A percentile compares a stretch with the other conserved stretches of the same genome.
Conservation (phyloP, 1,140 invertebrate species). For the Pogonus chalceus region DNA sequence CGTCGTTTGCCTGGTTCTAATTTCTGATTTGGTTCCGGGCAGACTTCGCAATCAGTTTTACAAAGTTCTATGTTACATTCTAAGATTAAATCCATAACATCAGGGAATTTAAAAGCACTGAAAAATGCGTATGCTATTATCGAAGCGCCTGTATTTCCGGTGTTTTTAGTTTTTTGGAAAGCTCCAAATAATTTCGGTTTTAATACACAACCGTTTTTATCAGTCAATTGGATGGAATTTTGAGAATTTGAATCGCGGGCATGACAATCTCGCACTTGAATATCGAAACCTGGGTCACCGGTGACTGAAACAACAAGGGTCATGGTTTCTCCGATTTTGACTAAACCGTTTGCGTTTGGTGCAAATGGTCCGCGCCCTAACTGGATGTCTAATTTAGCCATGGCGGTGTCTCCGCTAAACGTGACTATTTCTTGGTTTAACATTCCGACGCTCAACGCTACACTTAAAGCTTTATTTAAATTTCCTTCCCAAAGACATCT, state of each 20-base stretch:
- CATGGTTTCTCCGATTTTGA: constrained; percentile 75
- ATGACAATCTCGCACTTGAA: constrained; percentile 66
- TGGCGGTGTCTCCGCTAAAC: constrained; percentile 73
- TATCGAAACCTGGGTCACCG: constrained; percentile 68
- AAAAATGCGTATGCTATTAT: constrained; percentile 73
- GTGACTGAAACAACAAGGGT: constrained; percentile 72
- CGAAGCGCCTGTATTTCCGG: constrained; percentile 56
- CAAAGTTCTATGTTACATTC: constrained; percentile 79
- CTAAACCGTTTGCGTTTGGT: constrained; percentile 59
- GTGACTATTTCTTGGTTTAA: constrained; percentile 69
- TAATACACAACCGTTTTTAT: constrained; percentile 65
- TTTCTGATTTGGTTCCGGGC: constrained; percentile 55
- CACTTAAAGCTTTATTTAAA: constrained; percentile 60
- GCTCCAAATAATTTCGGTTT: constrained; percentile 74
- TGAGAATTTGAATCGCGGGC: constrained; percentile 56
- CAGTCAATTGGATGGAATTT: constrained; percentile 59
- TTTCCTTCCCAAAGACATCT: constrained; percentile 75
- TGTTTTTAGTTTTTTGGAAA: constrained; percentile 69
- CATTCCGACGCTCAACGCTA: constrained; percentile 68
- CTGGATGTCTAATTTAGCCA: constrained; percentile 70
- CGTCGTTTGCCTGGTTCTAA: constrained; percentile 49
- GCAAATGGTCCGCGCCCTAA: constrained; percentile 69
- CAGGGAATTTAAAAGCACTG: constrained; percentile 81
- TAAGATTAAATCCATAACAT: constrained; percentile 74
- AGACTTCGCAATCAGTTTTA: constrained; percentile 67